Evolutionary conservation across 1,140 invertebrate genomes (phyloP).

Genomic region (Linepithema humile): DNA sequence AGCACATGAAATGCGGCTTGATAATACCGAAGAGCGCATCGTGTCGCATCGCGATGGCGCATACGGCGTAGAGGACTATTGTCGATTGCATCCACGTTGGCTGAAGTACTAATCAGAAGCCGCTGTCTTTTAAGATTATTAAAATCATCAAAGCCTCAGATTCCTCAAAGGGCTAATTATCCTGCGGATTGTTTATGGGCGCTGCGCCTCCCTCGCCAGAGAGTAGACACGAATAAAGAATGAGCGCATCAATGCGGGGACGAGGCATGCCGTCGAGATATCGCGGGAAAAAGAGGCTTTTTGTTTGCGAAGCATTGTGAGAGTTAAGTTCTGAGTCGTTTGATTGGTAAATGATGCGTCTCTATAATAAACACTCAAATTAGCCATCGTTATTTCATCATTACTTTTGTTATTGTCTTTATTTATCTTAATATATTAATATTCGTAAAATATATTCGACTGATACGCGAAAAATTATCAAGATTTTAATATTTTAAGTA

Average conservation of each 20-base stretch:
- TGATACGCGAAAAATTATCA: background rate
- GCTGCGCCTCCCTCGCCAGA: conserved; percentile 71
- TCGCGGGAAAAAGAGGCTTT: conserved; percentile 59
- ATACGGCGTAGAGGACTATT: conserved; percentile 66
- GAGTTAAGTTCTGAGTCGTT: conserved; percentile 36
- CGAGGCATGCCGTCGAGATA: conserved; percentile 52
- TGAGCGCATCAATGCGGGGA: conserved; percentile 50
- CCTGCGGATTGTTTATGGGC: conserved; percentile 81
- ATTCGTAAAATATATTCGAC: background rate
- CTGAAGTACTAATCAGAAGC: conserved; percentile 79
- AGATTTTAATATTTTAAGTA: background rate
- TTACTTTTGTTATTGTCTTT: background rate
- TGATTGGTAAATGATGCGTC: conserved; percentile 9
- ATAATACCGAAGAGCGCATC: conserved; percentile 56
- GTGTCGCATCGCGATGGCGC: background rate
- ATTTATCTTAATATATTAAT: background rate
- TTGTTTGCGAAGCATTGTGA: conserved; percentile 64
- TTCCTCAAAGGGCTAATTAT: conserved; percentile 85
- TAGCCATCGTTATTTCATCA: background rate
- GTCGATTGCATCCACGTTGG: conserved; percentile 71
- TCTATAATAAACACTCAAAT: background rate
- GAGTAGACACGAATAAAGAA: conserved; percentile 77
- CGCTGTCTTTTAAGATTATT: conserved; percentile 84
- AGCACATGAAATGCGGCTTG: conserved; percentile 13
- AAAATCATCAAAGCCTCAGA: conserved; percentile 82